Evolutionary conservation across 2,797 vertebrate genomes (phyloP), one percentile per base, ranked within the genome.

Genomic region (Echeneis naucrates): DNA sequence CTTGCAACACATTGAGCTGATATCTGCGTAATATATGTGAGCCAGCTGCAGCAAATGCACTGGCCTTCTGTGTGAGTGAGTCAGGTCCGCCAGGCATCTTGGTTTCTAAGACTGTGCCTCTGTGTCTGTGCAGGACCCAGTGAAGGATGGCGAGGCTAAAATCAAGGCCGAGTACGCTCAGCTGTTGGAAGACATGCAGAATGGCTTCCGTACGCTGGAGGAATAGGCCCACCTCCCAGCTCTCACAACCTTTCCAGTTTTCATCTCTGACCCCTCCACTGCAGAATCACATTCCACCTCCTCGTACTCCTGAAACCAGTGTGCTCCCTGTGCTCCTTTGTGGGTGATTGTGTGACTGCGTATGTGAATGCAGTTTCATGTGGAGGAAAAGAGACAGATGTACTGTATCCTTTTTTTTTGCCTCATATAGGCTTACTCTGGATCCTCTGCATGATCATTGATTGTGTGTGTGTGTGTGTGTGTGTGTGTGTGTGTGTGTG

Each of bases 181-280:
- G 86, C 96, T 99, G 27, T 80, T 96, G 87, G 98, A 99, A 91
- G 98, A 99, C 84, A 99, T 99, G 97, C 98, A 99, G 94, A 99
- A 97, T 27, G 93, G 92, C 57, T 99, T 99, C 95, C 97, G 97
- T 74, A 96, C 96, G 30, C 93, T 99, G 88, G 98, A 99, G 68
- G 94, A 95, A 59, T 95, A 84, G 65, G 8, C 42, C n/a, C n/a
- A n/a, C n/a, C n/a, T 4, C 32, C 53, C 30, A 0, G 23, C 35
- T 53, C 66, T 69, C 61, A 12, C 66, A 19, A 27, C 47, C 60
- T 70, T 45, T 56, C 56, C 62, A 7, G 59, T 54, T 68, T 68
- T 76, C 77, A 83, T 80, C 84, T 85, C 82, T 62, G 76, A 75
- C 69, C 62, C 81, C 71, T 83, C 80, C 83, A 72, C 78, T 70